phyloP scores from a whole-genome alignment of 2,113 vertebrate species.

The Corvus hawaiiensis region DNA sequence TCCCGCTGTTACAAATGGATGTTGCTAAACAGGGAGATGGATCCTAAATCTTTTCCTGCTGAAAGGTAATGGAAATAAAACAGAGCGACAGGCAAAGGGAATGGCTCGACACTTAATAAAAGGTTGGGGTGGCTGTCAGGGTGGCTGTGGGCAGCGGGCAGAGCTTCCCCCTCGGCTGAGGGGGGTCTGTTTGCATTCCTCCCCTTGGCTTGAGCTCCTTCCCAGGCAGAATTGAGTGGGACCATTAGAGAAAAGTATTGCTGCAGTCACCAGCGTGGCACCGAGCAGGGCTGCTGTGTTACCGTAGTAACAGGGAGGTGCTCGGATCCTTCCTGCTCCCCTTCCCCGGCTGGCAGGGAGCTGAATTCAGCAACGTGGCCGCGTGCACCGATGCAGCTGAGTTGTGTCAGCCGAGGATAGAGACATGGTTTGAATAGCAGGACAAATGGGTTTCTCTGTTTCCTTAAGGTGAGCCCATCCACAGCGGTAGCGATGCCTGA shows the following conservation, averaged over 20 bases:
- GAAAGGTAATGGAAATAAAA: constrained; percentile 22
- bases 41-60: constrained; percentile 39
- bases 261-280: not conserved
- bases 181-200: not conserved
- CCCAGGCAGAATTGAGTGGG: not conserved
- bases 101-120: not conserved
- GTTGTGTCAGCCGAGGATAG: not conserved
- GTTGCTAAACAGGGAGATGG: constrained; percentile 24
- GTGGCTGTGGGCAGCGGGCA: not conserved
- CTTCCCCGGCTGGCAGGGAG: not conserved
- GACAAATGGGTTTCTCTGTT: constrained; percentile 42
- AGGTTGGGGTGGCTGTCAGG: not conserved
- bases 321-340: not conserved
- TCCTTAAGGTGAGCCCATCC: constrained; percentile 19
- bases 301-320: not conserved
- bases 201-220: not conserved
- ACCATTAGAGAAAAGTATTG: not conserved
- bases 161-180: not conserved
- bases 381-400: not conserved
- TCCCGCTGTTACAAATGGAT: not conserved
- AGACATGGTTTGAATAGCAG: not conserved
- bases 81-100: not conserved
- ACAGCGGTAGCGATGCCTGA: not conserved
- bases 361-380: not conserved
- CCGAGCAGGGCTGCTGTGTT: not conserved